These are phyloP conservation scores for Montipora sp. DNA, from an alignment of 64 coral and sea anemone genomes.

Conservation along the genomic window DNA sequence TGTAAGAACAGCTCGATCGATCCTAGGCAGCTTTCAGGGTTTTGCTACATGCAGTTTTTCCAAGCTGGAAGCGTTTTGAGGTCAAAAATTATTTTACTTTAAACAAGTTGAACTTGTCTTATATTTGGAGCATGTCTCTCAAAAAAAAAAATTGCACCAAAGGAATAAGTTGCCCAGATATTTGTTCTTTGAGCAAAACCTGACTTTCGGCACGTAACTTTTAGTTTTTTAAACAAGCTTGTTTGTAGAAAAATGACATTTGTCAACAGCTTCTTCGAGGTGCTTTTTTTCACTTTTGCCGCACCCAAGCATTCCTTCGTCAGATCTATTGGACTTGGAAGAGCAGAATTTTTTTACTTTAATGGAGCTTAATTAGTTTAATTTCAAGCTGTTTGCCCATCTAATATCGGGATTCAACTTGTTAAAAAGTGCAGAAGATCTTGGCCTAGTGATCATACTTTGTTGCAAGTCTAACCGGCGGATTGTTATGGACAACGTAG, in stretches of 20 bases:
- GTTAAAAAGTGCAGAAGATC: too few species aligned
- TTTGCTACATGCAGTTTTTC: too few species aligned
- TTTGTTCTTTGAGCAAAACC: neutral
- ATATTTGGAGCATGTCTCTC: too few species aligned
- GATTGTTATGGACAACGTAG: too few species aligned
- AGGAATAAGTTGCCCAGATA: neutral
- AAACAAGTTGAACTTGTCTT: neutral
- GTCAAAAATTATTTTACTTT: neutral
- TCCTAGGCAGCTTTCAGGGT: too few species aligned
- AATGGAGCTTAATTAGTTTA: too few species aligned
- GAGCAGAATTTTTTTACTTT: neutral
- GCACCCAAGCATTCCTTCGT: neutral
- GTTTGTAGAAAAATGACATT: neutral
- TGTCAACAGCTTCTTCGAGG: neutral
- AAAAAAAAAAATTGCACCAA: neutral
- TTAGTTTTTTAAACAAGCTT: neutral
- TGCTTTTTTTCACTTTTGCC: neutral
- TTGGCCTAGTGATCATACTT: too few species aligned
- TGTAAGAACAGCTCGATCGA: too few species aligned
- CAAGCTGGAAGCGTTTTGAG: too few species aligned
- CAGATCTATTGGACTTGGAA: neutral
- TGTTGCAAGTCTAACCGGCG: too few species aligned
- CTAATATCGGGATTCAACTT: too few species aligned
- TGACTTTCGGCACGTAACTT: slow-evolving; percentile 6
- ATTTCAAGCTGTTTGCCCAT: too few species aligned